Evolutionary conservation across 2,888 invertebrate genomes (phyloP).

Genomic region (Steinernema hermaphroditum): DNA sequence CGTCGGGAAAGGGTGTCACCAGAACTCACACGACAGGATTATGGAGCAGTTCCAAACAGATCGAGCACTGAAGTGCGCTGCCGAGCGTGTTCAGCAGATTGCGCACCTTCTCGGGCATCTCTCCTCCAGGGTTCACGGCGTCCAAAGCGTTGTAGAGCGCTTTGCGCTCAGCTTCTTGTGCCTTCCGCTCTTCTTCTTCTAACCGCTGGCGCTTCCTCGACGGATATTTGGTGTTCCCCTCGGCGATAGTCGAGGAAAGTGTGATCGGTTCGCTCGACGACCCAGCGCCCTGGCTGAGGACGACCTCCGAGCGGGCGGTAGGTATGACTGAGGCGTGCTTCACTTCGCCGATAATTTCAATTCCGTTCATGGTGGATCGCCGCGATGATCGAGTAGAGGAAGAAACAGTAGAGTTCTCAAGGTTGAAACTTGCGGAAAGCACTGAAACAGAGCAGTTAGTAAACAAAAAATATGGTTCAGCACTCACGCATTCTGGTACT

Average conservation of each 20-base stretch:
- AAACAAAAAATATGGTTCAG: neutral
- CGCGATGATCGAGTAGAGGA: neutral
- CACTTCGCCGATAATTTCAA: constrained; percentile 11
- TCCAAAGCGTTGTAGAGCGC: neutral
- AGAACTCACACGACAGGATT: constrained; percentile 9
- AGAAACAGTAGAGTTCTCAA: neutral
- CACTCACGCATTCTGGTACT: neutral
- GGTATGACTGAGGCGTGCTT: neutral
- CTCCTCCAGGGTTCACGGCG: neutral
- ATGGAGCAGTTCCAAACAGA: constrained; percentile 19
- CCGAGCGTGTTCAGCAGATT: constrained; percentile 8
- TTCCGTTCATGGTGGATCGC: neutral
- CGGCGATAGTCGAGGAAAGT: neutral
- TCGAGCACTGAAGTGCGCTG: constrained; percentile 3
- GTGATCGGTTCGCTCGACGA: neutral
- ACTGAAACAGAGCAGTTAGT: neutral
- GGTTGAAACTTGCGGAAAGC: neutral
- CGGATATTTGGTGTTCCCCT: neutral
- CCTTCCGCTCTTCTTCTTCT: neutral
- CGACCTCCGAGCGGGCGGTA: neutral
- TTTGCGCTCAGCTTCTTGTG: neutral
- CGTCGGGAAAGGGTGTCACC: too few species aligned
- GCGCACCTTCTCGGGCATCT: neutral
- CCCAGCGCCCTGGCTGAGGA: neutral
- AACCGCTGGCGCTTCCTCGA: neutral